Percentiles rank a stretch among this genome's conserved stretches.
These are phyloP conservation scores for Echeneis naucrates DNA, from an alignment of 2,797 vertebrate species.

Conservation along the genomic window DNA sequence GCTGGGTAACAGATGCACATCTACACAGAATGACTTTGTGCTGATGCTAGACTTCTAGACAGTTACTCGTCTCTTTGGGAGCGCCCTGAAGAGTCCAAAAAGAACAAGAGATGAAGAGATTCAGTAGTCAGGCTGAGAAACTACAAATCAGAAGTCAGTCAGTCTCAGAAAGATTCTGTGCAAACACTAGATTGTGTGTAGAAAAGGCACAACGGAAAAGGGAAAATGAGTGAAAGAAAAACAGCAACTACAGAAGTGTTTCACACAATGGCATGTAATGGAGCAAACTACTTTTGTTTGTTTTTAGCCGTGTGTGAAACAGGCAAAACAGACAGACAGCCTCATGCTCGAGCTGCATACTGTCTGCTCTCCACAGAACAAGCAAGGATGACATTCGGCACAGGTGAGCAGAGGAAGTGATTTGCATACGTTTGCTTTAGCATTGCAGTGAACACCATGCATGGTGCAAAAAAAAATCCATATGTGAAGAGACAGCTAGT, in stretches of 20 bases:
- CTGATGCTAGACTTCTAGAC: conserved; percentile 15
- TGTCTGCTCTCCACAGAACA: conserved; percentile 29
- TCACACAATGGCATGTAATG: conserved; percentile 24
- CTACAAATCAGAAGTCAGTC: conserved; percentile 5
- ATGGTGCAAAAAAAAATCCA: conserved; percentile 26
- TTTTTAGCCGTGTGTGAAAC: conserved; percentile 38
- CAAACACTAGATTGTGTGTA: conserved; percentile 7
- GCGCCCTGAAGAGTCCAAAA: conserved; percentile 35
- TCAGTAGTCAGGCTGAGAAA: conserved; percentile 25
- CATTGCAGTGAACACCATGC: conserved; percentile 27
- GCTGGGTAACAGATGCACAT: conserved; percentile 9
- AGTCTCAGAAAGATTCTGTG: conserved; percentile 11
- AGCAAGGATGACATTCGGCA: conserved; percentile 35
- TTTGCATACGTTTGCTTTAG: conserved; percentile 47
- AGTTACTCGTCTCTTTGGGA: conserved; percentile 59
- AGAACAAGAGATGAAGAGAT: neutral
- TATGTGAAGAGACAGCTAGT: conserved; percentile 49
- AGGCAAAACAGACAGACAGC: conserved; percentile 42
- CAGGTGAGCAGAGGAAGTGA: conserved; percentile 40
- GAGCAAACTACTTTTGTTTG: conserved; percentile 42
- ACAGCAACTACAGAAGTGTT: conserved; percentile 9
- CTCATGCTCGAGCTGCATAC: neutral
- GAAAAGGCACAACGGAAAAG: neutral
- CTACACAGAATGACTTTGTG: conserved; percentile 5
- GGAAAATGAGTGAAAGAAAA: conserved; percentile 5